phyloP scores from a whole-genome alignment of 2,113 vertebrate genomes.

The Erythrolamprus reginae region DNA sequence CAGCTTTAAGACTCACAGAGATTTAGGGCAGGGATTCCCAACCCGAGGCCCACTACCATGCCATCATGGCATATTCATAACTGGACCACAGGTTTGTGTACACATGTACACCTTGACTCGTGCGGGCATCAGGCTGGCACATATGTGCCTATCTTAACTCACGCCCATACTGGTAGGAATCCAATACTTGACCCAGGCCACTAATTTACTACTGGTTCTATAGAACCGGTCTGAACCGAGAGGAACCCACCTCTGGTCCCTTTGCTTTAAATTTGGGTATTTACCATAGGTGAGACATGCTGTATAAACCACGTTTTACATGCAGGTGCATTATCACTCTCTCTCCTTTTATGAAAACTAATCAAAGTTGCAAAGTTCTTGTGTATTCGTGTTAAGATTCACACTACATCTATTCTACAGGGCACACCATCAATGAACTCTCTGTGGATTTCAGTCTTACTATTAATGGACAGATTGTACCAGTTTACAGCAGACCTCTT shows the following conservation, averaged over 20 bases:
- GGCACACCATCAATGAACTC: constrained; percentile 59
- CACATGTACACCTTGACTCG: no score
- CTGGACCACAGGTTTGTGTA: no score
- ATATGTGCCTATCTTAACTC: no score
- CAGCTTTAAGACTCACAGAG: neutral
- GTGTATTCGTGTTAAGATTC: neutral
- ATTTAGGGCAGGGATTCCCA: neutral
- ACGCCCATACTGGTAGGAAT: no score
- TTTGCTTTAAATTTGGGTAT: neutral
- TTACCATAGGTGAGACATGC: neutral
- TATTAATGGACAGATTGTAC: constrained; percentile 29
- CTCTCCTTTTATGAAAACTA: neutral
- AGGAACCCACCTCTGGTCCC: no score
- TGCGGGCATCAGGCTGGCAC: accelerated
- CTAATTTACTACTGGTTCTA: no score
- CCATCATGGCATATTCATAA: no score
- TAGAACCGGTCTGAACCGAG: no score
- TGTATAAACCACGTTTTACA: neutral
- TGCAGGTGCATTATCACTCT: neutral
- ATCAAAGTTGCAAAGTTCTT: neutral
- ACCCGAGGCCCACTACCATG: no score
- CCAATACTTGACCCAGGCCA: no score
- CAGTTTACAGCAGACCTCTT: constrained; percentile 52
- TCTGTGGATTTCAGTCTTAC: constrained; percentile 27
- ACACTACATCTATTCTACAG: constrained; percentile 43